Evolutionary conservation across 2,888 invertebrate genomes (phyloP), one percentile per base, ranked within the genome.

Genomic region (Chloroclysta siterata): DNA sequence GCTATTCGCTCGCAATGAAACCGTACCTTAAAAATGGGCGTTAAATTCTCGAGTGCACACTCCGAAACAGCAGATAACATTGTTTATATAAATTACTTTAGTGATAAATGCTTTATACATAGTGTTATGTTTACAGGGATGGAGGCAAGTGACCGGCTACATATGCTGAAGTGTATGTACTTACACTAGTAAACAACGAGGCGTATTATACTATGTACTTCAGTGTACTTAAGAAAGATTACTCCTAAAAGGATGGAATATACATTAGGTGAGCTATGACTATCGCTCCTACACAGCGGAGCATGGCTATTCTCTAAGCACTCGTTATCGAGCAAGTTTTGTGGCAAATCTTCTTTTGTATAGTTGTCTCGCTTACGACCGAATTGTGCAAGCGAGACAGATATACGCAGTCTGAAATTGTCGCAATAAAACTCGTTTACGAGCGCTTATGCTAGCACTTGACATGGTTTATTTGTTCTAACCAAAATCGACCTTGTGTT

Each of bases 181-280:
- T 85, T 86, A 85, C 80, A 79, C 85, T 89, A 89, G 79, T 84
- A 86, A 79, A 85, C 83, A 88, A 87, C 83, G 83, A 87, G 85
- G 84, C 87, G 73, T 78, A 78, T 84, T 82, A 85, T 68, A 79
- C 86, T 83, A 85, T 90, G 90, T 90, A 90, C 89, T 90, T 87
- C 81, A 84, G 83, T 89, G 91, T 91, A 90, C 90, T 90, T 89
- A 88, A 76, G 77, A 87, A 81, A 77, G 73, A 88, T 86, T 88
- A 90, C 76, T 79, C 84, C 73, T 90, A 85, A 70, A 82, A 92
- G 91, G 92, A 92, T 91, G 91, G 91, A 93, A 92, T 93, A 93
- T 93, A 93, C 89, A 91, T 89, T 90, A 91, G 85, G 87, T 90
- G 90, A 90, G 82, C 87, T 90, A 88, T 81, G 77, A 80, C 82